Conservation (phyloP, 2,113 vertebrate species). For the Amazona guildingii region DNA sequence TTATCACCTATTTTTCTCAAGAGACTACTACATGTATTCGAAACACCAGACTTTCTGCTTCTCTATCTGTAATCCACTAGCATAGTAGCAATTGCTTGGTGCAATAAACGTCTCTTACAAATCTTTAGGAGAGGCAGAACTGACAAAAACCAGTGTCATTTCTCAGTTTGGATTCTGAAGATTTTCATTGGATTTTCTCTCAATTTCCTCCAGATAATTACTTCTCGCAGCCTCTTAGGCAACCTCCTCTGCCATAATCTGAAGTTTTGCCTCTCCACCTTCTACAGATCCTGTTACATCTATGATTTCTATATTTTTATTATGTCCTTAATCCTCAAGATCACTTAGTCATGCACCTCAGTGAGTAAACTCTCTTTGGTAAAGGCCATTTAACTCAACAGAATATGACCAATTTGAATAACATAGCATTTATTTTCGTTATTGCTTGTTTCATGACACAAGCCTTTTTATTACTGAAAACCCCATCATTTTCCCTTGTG, state of each 20-base stretch:
- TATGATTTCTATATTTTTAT: not conserved
- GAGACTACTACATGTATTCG: not conserved
- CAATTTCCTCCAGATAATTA: not conserved
- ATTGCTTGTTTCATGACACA: not conserved
- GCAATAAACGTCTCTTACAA: not conserved
- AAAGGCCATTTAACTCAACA: not conserved
- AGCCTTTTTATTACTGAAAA: not conserved
- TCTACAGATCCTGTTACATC: not conserved
- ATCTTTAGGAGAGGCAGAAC: not conserved
- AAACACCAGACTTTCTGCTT: not conserved
- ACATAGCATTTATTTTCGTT: not conserved
- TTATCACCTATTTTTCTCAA: not conserved
- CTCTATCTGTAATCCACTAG: not conserved
- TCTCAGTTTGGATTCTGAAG: not conserved
- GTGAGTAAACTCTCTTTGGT: not conserved
- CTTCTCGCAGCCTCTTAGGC: not conserved
- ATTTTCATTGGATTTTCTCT: not conserved
- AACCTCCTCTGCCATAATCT: not conserved
- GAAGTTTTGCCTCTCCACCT: not conserved
- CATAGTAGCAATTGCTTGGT: not conserved
- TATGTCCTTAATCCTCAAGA: not conserved
- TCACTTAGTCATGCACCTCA: not conserved
- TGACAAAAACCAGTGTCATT: not conserved
- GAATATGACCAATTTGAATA: not conserved
- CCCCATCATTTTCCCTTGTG: rapidly evolving